Evolutionary conservation across 2,113 vertebrate genomes (phyloP).

Genomic region (Plectropomus leopardus): DNA sequence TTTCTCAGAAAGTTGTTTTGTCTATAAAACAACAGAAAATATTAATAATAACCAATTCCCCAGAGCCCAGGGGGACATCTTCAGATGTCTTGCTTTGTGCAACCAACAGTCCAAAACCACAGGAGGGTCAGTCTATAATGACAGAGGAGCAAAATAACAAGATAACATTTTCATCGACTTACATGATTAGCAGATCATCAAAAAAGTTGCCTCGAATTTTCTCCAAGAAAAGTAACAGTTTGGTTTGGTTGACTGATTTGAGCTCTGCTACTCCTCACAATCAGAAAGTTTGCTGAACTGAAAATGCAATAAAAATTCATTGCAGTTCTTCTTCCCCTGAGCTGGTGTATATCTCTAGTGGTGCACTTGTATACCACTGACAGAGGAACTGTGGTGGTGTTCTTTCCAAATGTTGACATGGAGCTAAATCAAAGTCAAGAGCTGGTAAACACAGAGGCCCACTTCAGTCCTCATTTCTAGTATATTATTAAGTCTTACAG

Average conservation of each 20-base stretch:
- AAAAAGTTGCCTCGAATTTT: not conserved
- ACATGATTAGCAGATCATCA: too few species aligned
- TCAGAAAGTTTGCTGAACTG: not conserved
- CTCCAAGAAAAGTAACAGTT: not conserved
- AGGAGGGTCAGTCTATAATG: not conserved
- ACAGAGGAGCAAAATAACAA: not conserved
- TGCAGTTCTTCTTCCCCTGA: not conserved
- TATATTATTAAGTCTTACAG: conserved; percentile 9
- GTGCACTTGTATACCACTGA: conserved; percentile 26
- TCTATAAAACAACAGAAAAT: not conserved
- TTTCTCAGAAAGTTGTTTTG: not conserved
- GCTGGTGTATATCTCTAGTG: conserved; percentile 1
- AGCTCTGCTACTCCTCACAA: not conserved
- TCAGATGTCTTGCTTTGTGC: not conserved
- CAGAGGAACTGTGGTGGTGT: conserved; percentile 12
- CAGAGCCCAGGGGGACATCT: not conserved
- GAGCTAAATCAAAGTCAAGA: conserved; percentile 18
- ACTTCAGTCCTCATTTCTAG: conserved; percentile 8
- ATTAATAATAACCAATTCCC: not conserved
- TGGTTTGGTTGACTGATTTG: not conserved
- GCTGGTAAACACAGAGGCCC: conserved; percentile 20
- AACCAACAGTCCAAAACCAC: not conserved
- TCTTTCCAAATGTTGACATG: conserved; percentile 32
- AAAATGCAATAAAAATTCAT: conserved; percentile 11
- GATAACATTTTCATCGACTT: too few species aligned